These are phyloP conservation scores for Rhabdomys pumilio DNA, from an alignment of 2,797 vertebrate genomes.

Conservation along the genomic window DNA sequence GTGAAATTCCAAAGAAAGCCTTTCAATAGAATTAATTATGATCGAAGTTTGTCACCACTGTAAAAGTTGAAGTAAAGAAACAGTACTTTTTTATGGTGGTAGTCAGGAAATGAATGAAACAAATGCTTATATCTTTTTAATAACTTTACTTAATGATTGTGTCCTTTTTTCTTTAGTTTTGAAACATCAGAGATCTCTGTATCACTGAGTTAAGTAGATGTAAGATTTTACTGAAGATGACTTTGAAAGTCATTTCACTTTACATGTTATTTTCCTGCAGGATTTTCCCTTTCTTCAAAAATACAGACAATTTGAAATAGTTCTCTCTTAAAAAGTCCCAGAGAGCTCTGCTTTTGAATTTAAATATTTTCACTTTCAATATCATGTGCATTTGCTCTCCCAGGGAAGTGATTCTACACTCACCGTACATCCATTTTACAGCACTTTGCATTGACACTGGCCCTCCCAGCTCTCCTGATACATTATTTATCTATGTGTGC, in stretches of 20 bases:
- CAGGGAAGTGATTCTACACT: constrained; percentile 78
- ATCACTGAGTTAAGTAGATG: neutral
- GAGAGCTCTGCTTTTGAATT: constrained; percentile 78
- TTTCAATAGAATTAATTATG: neutral
- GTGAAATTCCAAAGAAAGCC: neutral
- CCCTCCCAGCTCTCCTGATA: constrained; percentile 77
- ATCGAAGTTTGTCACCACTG: neutral
- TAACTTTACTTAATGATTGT: neutral
- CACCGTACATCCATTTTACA: constrained; percentile 81
- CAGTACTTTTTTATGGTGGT: neutral
- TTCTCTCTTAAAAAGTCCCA: constrained; percentile 60
- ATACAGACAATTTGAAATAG: neutral
- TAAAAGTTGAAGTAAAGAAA: constrained; percentile 19
- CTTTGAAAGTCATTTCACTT: neutral
- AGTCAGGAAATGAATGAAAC: neutral
- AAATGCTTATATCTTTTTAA: neutral
- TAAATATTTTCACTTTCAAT: constrained; percentile 85
- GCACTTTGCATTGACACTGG: constrained; percentile 82
- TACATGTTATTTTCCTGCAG: constrained; percentile 29
- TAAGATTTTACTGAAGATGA: neutral
- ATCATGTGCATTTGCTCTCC: constrained; percentile 78
- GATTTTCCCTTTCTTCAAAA: constrained; percentile 7
- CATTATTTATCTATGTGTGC: constrained; percentile 86
- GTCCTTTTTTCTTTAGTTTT: neutral
- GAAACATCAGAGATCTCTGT: neutral